phyloP scores from a whole-genome alignment of 92 coral and sea anemone species.

The Zoanthus solanderi region DNA sequence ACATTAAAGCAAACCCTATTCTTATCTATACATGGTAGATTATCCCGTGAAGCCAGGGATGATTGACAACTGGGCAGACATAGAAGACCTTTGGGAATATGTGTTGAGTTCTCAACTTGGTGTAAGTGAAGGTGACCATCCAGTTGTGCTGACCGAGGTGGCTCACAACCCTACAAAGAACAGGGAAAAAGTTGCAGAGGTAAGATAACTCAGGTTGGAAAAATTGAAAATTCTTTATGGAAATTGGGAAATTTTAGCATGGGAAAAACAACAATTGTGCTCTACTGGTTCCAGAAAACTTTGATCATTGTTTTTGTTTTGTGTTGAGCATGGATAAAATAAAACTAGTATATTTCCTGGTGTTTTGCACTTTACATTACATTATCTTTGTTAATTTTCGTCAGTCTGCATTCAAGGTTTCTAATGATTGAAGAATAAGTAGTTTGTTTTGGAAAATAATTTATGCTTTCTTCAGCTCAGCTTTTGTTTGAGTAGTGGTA shows the following conservation, averaged over 20 bases:
- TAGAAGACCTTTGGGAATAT: slow-evolving; percentile 94
- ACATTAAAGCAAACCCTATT: too few species aligned
- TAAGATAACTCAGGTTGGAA: slow-evolving; percentile 10
- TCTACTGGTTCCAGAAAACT: not conserved
- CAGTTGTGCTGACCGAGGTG: slow-evolving; percentile 85
- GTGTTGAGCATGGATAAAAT: too few species aligned
- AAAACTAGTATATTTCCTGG: too few species aligned
- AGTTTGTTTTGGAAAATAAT: not conserved
- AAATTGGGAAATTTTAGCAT: too few species aligned
- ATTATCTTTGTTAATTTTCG: too few species aligned
- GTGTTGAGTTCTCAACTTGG: slow-evolving; percentile 77
- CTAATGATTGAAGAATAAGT: too few species aligned
- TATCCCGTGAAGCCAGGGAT: slow-evolving; percentile 92
- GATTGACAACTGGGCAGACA: slow-evolving; percentile 93
- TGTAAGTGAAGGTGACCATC: slow-evolving; percentile 85
- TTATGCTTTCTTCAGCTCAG: too few species aligned
- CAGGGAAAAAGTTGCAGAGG: slow-evolving; percentile 96
- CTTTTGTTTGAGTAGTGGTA: too few species aligned
- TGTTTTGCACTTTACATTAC: too few species aligned
- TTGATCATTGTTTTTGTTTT: not conserved
- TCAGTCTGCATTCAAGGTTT: too few species aligned
- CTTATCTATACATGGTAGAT: slow-evolving; percentile 46
- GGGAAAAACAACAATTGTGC: not conserved
- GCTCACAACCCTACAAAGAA: slow-evolving; percentile 80
- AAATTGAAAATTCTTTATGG: not conserved